Evolutionary conservation across 2,888 invertebrate species (phyloP), one percentile per base, ranked within the genome.

Genomic region (Sarcophaga subvicina): DNA sequence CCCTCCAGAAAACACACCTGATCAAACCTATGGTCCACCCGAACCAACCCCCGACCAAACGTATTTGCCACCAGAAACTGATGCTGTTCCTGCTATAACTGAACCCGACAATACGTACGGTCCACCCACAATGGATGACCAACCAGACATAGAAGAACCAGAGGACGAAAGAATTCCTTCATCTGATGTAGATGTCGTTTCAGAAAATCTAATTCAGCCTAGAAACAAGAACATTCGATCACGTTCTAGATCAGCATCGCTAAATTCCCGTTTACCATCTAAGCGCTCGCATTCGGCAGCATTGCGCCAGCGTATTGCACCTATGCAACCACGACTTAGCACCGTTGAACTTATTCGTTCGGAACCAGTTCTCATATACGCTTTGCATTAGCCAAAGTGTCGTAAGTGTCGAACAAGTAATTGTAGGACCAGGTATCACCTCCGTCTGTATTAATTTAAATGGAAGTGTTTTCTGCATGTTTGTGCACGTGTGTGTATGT

Each of bases 291-390:
- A 72, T 22, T 14, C 83, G 71, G 78, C 86, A 49, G 27, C 70
- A 5, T 89, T 64, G 82, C 89, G 90, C 11, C 80, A 90, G 12
- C 91, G 90, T 47, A 82, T 87, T 3, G 89, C 89, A 8, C 79
- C 88, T 12, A 60, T 63, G n/a, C 72, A 75, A 20, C 76, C 76
- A 12, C 85, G 81, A 11, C 81, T 76, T 10, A 79, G 78, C 66
- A 63, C 84, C 17, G 88, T 88, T 0, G 90, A 91, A 73, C 87
- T 91, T 70, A 88, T 90, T 25, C 90, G 90, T 63, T 90, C 91
- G 20, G 88, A 89, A 47, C 91, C 91, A 1, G 85, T 90, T 70
- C 87, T 91, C 81, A 89, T 91, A 80, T 92, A 91, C 47, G 89
- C 90, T 85, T 90, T 92, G 80, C 89, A 88, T 20, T 88, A 82